Evolutionary conservation across 2,797 vertebrate genomes (phyloP).

Genomic region (Morus bassanus): DNA sequence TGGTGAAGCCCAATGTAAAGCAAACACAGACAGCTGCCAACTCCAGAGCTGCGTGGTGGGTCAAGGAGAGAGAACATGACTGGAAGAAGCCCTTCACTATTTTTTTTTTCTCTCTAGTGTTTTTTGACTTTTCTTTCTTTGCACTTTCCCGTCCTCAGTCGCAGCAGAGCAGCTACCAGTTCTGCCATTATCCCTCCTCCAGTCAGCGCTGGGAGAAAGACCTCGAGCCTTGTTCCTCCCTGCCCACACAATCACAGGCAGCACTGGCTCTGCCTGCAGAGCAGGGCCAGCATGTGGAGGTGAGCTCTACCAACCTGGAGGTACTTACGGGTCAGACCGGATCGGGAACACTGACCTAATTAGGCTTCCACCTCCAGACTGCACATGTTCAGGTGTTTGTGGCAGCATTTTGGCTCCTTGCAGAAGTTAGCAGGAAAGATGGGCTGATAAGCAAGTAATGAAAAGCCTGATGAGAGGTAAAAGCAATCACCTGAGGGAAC

Average conservation of each 20-base stretch:
- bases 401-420: neutral
- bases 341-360: neutral
- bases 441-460: neutral
- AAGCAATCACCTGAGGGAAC: neutral
- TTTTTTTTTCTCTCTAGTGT: no score
- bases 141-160: neutral
- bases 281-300: accelerated
- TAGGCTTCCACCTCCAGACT: neutral
- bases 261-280: neutral
- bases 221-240: neutral
- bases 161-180: neutral
- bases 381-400: neutral
- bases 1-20: neutral
- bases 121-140: neutral
- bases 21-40: neutral
- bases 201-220: neutral
- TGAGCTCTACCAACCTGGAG: neutral
- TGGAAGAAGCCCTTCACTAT: neutral
- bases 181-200: neutral
- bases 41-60: neutral
- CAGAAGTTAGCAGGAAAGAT: neutral
- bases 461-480: neutral
- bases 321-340: neutral
- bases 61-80: neutral
- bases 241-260: neutral